These are phyloP conservation scores for Varroa destructor DNA, from an alignment of 1,140 invertebrate species.

Conservation along the genomic window DNA sequence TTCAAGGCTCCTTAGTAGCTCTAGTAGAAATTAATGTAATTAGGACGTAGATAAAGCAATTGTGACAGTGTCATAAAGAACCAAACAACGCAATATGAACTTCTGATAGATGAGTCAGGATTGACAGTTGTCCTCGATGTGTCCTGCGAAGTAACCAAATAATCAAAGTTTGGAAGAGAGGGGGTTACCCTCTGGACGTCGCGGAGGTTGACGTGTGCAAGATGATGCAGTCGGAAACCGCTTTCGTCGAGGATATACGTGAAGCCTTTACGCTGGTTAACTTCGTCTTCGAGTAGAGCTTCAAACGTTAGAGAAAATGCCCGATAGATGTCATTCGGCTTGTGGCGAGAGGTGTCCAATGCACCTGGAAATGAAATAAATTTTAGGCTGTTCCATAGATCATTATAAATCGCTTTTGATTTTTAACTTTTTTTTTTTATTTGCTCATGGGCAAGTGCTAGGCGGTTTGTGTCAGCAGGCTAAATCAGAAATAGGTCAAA, in stretches of 20 bases:
- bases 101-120: no score
- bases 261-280: constrained; percentile 61
- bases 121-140: background rate
- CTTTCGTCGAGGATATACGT: constrained; percentile 68
- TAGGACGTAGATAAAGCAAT: no score
- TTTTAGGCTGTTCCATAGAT: background rate
- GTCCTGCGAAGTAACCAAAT: background rate
- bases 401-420: constrained; percentile 22
- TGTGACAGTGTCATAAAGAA: no score
- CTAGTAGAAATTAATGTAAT: no score
- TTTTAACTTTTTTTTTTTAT: constrained; percentile 18
- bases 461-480: background rate
- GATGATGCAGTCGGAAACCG: constrained; percentile 62
- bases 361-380: constrained; percentile 42
- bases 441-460: background rate
- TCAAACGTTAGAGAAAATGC: constrained; percentile 62
- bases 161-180: constrained; percentile 28
- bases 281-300: constrained; percentile 59
- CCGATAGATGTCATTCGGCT: constrained; percentile 58
- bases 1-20: no score
- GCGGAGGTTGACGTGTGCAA: constrained; percentile 44
- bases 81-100: no score
- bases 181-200: constrained; percentile 33
- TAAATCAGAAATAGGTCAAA: constrained; percentile 1
- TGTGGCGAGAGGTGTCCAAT: constrained; percentile 62